Base-by-base conservation (phyloP, 2,888 invertebrate genomes). In the Macropis europaea region DNA sequence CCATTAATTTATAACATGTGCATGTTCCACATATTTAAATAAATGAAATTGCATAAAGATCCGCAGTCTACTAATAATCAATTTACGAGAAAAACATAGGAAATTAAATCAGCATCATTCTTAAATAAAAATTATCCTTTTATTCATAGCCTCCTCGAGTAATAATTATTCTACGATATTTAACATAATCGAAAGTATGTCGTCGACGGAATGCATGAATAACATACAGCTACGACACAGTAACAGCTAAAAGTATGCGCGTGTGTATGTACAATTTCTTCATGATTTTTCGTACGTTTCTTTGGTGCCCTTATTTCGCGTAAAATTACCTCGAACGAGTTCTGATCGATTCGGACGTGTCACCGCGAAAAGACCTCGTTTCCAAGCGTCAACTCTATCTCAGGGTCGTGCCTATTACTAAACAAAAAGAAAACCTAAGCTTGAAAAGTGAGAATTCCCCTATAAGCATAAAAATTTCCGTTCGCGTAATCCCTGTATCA, bases 121-220 rank as follows among this genome's bases (percentile, higher is more conserved):
- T 69, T 75, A 70, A 70, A 73, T 74, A 61, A 76, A 60, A 71
- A 50, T 26, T 9, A 26, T 40, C 28, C 22, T 34, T 66, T 76
- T 73, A 56, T 63, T 71, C n/a, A 24, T 22, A 24, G 11, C 43
- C n/a, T 22, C n/a, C 24, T 53, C 28, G 54, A 38, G 9, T 40
- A 26, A 38, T 36, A 38, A 56, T 54, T 66, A 61, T 42, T 40
- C n/a, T 57, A 73, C 13, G 6, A 34, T 15, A 28, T 50, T 38
- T 45, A 50, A 38, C 26, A 28, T 30, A 47, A 34, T 17, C 45
- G 64, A 15, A 47, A 28, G 17, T 13, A 5, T 9, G 17, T 38
- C 7, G 34, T 36, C 48, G 30, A 47, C 36, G 45, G n/a, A 30
- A 57, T 42, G 36, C 32, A 11, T 13, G 19, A 47, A 30, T 32